phyloP scores from a whole-genome alignment of 2,113 vertebrate genomes.

The Brachirus orientalis region DNA sequence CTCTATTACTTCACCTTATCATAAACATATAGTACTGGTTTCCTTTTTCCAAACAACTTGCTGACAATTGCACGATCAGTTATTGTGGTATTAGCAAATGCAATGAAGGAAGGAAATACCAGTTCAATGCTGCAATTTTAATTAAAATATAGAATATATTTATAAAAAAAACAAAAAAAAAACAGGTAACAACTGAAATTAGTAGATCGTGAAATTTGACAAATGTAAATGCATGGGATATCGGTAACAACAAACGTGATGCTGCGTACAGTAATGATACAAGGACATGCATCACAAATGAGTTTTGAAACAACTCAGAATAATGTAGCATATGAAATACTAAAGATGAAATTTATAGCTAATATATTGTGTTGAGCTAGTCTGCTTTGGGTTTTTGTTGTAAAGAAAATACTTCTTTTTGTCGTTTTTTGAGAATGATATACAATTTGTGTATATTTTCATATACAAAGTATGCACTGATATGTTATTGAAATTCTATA shows the following conservation, averaged over 20 bases:
- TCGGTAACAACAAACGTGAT: conserved; percentile 81
- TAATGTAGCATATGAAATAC: conserved; percentile 83
- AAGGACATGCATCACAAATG: conserved; percentile 86
- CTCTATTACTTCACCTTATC: conserved; percentile 82
- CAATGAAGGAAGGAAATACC: conserved; percentile 84
- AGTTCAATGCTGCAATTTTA: conserved; percentile 96
- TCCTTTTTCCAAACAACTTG: conserved; percentile 84
- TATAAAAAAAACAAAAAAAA: conserved; percentile 55
- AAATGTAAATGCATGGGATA: conserved; percentile 86
- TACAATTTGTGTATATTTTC: conserved; percentile 97
- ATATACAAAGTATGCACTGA: conserved; percentile 98
- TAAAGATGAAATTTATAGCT: conserved; percentile 88
- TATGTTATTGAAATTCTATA: conserved; percentile 94
- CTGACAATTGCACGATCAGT: conserved; percentile 89
- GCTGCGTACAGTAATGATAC: conserved; percentile 83
- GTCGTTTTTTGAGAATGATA: conserved; percentile 91
- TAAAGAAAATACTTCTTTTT: conserved; percentile 80
- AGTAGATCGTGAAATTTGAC: conserved; percentile 73
- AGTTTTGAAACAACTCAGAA: conserved; percentile 80
- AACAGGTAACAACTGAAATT: conserved; percentile 70
- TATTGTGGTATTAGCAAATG: conserved; percentile 85
- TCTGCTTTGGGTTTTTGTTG: conserved; percentile 88
- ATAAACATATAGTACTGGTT: conserved; percentile 86
- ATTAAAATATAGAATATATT: conserved; percentile 88
- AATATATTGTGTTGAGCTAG: conserved; percentile 97